phyloP scores from a whole-genome alignment of 2,113 vertebrate species.

The Mormoops blainvillei region DNA sequence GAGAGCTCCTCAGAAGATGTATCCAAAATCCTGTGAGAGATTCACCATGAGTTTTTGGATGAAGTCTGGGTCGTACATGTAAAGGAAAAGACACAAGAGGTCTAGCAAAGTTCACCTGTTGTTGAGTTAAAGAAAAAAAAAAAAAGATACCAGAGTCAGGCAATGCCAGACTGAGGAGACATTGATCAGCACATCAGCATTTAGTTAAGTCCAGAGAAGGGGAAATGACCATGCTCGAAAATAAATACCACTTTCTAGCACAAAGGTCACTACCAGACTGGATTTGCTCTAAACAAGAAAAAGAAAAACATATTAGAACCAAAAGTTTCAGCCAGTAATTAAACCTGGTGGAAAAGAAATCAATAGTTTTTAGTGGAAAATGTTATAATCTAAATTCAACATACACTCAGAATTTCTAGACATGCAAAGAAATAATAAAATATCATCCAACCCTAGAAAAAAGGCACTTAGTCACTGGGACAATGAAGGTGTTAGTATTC shows the following conservation, averaged over 20 bases:
- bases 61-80: not conserved
- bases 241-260: not conserved
- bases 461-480: not conserved
- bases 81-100: not conserved
- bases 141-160: not conserved
- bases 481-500: not conserved
- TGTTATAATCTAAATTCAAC: not conserved
- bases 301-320: not conserved
- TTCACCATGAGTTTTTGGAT: not conserved
- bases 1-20: not conserved
- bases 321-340: not conserved
- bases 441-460: not conserved
- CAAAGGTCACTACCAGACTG: not conserved
- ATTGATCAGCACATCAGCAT: not conserved
- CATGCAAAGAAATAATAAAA: not conserved
- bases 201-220: not conserved
- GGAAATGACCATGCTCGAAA: not conserved
- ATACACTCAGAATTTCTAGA: not conserved
- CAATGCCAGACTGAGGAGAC: not conserved
- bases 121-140: not conserved
- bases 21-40: not conserved
- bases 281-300: not conserved
- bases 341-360: not conserved
- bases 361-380: not conserved
- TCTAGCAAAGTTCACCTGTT: not conserved